phyloP scores from a whole-genome alignment of 2,113 vertebrate species.

The Microcebus griseorufus region DNA sequence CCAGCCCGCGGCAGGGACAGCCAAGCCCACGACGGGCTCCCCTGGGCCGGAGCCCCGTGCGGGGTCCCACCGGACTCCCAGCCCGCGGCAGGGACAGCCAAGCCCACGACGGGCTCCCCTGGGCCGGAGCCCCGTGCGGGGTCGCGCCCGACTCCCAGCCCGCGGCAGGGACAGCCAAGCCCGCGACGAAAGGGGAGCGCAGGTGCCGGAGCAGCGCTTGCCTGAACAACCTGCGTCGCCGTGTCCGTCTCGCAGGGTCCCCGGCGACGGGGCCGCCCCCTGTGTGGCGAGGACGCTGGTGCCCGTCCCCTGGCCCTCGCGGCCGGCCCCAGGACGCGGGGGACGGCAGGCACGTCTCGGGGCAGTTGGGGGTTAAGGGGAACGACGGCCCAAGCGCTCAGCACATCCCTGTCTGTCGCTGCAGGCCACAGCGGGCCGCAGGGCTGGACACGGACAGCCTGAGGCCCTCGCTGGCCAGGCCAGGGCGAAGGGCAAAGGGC shows the following conservation, averaged over 20 bases:
- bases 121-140: no score
- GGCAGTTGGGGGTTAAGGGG: neutral
- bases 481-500: neutral
- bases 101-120: no score
- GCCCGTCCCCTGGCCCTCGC: neutral
- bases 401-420: no score
- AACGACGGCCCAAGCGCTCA: no score
- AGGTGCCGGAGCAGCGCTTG: fast-evolving
- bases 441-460: fast-evolving
- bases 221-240: fast-evolving
- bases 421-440: no score
- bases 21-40: no score
- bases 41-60: no score
- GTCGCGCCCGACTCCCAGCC: no score
- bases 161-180: no score
- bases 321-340: neutral
- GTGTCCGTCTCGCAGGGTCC: fast-evolving
- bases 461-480: neutral
- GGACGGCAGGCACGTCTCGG: fast-evolving
- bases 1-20: no score
- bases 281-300: neutral
- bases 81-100: no score
- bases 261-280: fast-evolving
- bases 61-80: no score
- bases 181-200: neutral